Evolutionary conservation across 2,113 vertebrate genomes (phyloP).

Genomic region (Callocephalon fimbriatum): DNA sequence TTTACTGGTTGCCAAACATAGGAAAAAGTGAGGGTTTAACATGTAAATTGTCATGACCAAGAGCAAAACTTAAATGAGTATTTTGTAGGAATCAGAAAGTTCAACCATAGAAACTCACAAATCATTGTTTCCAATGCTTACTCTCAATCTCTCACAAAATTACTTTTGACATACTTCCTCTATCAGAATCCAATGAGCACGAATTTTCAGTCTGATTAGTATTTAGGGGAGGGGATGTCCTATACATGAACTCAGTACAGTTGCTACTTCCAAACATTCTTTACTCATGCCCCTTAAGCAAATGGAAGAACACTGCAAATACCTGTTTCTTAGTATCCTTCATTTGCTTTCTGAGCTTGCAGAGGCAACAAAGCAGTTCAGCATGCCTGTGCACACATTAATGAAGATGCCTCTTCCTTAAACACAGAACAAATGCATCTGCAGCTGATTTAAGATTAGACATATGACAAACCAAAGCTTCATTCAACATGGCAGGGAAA

Average conservation of each 20-base stretch:
- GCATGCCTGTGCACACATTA: not conserved
- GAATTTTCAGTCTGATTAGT: not conserved
- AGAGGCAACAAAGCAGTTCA: not conserved
- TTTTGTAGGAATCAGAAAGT: not conserved
- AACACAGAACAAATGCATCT: not conserved
- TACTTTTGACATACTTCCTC: not conserved
- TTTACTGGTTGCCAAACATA: conserved; percentile 54
- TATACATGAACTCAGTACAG: not conserved
- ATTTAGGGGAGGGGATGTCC: not conserved
- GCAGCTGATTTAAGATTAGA: not conserved
- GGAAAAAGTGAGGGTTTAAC: conserved; percentile 39
- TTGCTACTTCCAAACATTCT: not conserved
- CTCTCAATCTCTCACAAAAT: not conserved
- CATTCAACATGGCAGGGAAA: not conserved
- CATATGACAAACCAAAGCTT: not conserved
- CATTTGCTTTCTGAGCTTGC: not conserved
- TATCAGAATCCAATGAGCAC: not conserved
- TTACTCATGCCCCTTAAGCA: not conserved
- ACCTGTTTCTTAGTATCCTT: not conserved
- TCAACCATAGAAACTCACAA: not conserved
- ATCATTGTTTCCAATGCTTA: not conserved
- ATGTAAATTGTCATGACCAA: conserved; percentile 33
- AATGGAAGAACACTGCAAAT: not conserved
- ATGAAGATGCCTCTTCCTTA: not conserved
- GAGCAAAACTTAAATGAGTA: conserved; percentile 6